Percentiles rank a stretch among this genome's conserved stretches.
Evolutionary conservation across 1,140 invertebrate species (phyloP).

Genomic region (Ceratosolen solmsi): DNA sequence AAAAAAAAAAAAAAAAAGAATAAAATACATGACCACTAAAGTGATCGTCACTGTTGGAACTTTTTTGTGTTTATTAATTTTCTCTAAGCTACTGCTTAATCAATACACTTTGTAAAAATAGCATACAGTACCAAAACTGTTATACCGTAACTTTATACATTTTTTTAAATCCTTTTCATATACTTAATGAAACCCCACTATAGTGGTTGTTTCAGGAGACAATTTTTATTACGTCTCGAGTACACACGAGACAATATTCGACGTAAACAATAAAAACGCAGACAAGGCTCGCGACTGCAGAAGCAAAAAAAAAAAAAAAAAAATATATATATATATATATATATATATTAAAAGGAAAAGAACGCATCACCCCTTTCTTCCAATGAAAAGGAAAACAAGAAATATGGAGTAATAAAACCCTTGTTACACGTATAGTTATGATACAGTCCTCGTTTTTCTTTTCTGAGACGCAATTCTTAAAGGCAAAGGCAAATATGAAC

Average conservation of each 20-base stretch:
- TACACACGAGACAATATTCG: constrained; percentile 3
- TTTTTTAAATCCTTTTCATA: constrained; percentile 55
- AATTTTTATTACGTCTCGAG: not conserved
- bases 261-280: constrained; percentile 30
- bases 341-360: not conserved
- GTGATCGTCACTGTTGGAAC: constrained; percentile 50
- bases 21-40: constrained; percentile 33
- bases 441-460: constrained; percentile 49
- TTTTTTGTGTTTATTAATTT: constrained; percentile 61
- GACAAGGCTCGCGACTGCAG: not conserved
- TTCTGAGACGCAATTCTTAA: constrained; percentile 40
- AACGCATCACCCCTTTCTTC: not conserved
- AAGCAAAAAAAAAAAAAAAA: constrained; percentile 12
- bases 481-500: constrained; percentile 54
- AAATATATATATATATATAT: too few relatives aligned
- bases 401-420: not conserved
- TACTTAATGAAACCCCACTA: constrained; percentile 60
- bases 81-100: constrained; percentile 64
- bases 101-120: constrained; percentile 71
- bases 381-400: not conserved
- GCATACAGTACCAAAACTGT: constrained; percentile 70
- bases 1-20: constrained; percentile 44
- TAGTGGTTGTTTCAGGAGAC: constrained; percentile 63
- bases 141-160: constrained; percentile 66
- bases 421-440: constrained; percentile 4